Evolutionary conservation across 2,797 vertebrate genomes (phyloP).

Genomic region (Cossypha heuglini): DNA sequence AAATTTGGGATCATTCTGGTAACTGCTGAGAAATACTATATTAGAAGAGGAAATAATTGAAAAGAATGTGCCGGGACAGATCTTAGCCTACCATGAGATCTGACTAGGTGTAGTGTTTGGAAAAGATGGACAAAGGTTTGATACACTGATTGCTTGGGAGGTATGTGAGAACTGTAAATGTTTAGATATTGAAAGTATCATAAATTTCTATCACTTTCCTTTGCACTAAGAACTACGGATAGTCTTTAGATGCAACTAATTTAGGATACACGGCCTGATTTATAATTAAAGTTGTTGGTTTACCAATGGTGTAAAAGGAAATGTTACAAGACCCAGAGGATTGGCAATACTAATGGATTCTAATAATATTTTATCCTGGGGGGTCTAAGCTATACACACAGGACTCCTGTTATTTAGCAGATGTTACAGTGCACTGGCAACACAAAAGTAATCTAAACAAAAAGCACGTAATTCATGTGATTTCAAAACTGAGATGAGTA

Average conservation of each 20-base stretch:
- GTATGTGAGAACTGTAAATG: neutral
- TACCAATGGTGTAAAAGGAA: neutral
- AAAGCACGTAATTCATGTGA: neutral
- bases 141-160: neutral
- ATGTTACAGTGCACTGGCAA: neutral
- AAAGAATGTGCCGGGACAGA: neutral
- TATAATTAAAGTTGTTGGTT: conserved; percentile 47
- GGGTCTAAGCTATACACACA: neutral
- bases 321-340: conserved; percentile 8
- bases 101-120: neutral
- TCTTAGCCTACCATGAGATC: neutral
- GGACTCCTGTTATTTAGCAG: neutral
- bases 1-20: neutral
- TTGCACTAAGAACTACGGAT: neutral
- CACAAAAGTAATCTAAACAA: neutral
- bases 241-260: conserved; percentile 17
- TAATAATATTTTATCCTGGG: neutral
- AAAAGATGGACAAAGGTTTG: neutral
- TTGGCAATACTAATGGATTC: neutral
- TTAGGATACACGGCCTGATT: neutral
- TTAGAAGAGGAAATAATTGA: neutral
- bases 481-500: neutral
- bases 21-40: neutral
- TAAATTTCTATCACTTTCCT: neutral
- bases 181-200: neutral